These are phyloP conservation scores for Ellobius talpinus DNA, from an alignment of 2,113 vertebrate species.

Conservation along the genomic window DNA sequence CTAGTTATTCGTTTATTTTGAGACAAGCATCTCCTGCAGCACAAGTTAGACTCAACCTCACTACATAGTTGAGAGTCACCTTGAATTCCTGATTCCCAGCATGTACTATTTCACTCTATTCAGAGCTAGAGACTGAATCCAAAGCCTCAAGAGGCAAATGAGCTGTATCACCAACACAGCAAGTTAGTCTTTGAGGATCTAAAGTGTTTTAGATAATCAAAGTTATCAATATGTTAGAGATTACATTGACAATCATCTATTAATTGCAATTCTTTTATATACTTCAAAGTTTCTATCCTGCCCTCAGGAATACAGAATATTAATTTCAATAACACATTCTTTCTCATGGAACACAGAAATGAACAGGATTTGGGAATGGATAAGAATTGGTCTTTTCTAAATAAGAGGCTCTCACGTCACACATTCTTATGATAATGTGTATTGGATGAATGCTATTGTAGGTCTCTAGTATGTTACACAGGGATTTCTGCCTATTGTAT, in stretches of 20 bases:
- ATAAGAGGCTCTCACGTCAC: constrained; percentile 58
- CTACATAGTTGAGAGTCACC: neutral
- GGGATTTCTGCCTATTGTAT: constrained; percentile 38
- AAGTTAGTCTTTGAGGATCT: neutral
- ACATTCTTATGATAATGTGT: constrained; percentile 70
- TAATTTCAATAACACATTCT: constrained; percentile 66
- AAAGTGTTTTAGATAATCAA: constrained; percentile 53
- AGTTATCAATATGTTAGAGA: constrained; percentile 58
- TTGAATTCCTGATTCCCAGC: neutral
- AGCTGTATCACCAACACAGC: neutral
- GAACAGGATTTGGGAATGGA: constrained; percentile 50
- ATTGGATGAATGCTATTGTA: constrained; percentile 39
- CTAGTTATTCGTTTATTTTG: neutral
- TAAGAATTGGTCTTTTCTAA: constrained; percentile 72
- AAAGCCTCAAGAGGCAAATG: neutral
- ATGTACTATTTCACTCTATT: neutral
- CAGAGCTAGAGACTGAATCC: neutral
- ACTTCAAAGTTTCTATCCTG: constrained; percentile 48
- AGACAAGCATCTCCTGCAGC: neutral
- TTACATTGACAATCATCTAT: constrained; percentile 6
- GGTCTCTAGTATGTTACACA: neutral
- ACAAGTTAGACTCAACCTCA: neutral
- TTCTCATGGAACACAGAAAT: constrained; percentile 62
- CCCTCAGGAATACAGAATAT: constrained; percentile 54
- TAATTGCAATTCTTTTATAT: constrained; percentile 49